Percentiles rank a stretch among this genome's conserved stretches.
Conservation (phyloP, 2,113 vertebrate genomes). For the Hippocampus abdominalis region DNA sequence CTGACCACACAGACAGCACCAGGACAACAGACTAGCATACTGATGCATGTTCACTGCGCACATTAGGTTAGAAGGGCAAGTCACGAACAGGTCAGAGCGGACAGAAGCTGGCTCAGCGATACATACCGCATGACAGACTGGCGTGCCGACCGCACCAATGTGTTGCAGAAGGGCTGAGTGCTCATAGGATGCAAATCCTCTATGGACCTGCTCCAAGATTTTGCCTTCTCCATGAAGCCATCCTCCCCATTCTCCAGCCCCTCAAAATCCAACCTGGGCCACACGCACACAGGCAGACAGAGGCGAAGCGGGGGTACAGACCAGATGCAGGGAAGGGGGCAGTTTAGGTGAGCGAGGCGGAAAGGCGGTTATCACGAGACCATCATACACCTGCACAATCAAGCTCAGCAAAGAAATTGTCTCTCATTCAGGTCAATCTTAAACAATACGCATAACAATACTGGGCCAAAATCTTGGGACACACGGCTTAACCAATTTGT, state of each 20-base stretch:
- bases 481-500: neutral
- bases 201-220: constrained; percentile 94
- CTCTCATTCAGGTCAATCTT: constrained; percentile 26
- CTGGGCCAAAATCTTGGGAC: neutral
- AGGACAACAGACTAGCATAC: constrained; percentile 28
- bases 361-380: constrained; percentile 58
- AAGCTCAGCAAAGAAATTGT: constrained; percentile 57
- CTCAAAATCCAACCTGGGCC: constrained; percentile 93
- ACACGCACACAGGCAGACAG: constrained; percentile 44
- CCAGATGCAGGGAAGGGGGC: constrained; percentile 29
- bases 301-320: constrained; percentile 13
- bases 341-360: constrained; percentile 56
- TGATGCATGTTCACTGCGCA: constrained; percentile 34
- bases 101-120: constrained; percentile 48
- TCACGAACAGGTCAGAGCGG: constrained; percentile 32
- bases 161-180: constrained; percentile 86
- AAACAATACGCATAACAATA: constrained; percentile 23
- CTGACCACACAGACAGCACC: constrained; percentile 15
- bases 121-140: constrained; percentile 95
- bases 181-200: constrained; percentile 91
- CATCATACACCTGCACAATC: constrained; percentile 51
- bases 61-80: constrained; percentile 44
- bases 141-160: constrained; percentile 89
- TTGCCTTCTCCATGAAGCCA: constrained; percentile 84
- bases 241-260: constrained; percentile 88